Percentiles rank a stretch among this genome's conserved stretches.
Conservation (phyloP, 1,140 invertebrate genomes). For the Drosophila dunni region DNA sequence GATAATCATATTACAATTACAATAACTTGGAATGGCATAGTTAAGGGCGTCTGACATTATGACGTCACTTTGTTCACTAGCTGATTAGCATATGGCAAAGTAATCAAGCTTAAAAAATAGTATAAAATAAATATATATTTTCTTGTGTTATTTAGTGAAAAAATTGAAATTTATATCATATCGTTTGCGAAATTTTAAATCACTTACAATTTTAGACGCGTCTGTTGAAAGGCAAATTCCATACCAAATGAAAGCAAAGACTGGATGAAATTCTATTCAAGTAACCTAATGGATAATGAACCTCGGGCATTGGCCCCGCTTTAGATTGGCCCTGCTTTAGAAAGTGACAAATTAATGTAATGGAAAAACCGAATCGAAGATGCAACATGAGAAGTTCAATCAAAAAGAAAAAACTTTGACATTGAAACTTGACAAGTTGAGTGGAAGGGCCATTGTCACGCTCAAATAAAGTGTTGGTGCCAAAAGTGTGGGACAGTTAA, state of each 20-base stretch:
- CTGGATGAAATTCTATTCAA: neutral
- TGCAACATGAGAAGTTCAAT: conserved; percentile 18
- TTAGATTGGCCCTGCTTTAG: neutral
- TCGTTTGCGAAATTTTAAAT: too few species aligned
- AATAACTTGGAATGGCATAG: too few species aligned
- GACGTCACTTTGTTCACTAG: too few species aligned
- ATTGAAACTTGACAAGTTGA: conserved; percentile 14
- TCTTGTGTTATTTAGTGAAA: too few species aligned
- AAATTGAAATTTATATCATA: too few species aligned
- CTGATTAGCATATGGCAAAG: too few species aligned
- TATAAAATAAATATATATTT: too few species aligned
- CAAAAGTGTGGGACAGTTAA: conserved; percentile 19
- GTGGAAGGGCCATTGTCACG: conserved; percentile 4
- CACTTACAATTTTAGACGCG: too few species aligned
- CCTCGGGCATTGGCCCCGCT: conserved; percentile 1
- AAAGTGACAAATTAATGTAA: conserved; percentile 13
- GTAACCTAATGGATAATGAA: conserved; percentile 1
- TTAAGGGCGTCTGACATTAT: too few species aligned
- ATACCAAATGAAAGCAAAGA: neutral
- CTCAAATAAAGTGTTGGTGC: conserved; percentile 10
- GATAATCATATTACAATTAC: too few species aligned
- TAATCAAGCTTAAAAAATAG: too few species aligned
- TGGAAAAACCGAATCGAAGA: neutral
- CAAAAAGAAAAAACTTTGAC: conserved; percentile 4
- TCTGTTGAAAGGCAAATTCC: neutral